A percentile compares a stretch with the other conserved stretches of the same genome.
Conservation (phyloP, 1,140 invertebrate species). For the Drosophila tani region DNA sequence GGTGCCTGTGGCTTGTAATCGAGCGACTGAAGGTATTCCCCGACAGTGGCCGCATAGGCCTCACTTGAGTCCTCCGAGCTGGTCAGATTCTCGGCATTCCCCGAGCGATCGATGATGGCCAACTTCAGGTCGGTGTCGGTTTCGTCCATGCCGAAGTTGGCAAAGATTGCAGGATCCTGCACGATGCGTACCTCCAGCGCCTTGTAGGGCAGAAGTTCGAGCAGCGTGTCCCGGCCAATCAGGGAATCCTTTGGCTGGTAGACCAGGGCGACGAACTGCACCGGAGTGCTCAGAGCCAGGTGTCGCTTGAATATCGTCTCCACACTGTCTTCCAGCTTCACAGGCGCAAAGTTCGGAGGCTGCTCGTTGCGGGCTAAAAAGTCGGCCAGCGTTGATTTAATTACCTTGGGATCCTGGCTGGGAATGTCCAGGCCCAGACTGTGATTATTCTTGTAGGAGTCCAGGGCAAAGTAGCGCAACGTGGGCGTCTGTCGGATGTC, state of each 20-base stretch:
- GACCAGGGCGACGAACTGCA: constrained; percentile 29
- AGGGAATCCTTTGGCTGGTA: constrained; percentile 38
- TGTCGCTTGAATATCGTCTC: background rate
- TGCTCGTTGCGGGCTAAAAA: constrained; percentile 26
- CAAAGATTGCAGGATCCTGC: constrained; percentile 1
- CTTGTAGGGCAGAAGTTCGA: constrained; percentile 18
- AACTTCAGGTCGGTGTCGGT: background rate
- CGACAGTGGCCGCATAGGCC: constrained; percentile 30
- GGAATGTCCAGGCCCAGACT: constrained; percentile 30
- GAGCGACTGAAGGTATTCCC: constrained; percentile 5
- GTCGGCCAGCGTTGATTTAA: constrained; percentile 16
- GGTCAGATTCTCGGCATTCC: background rate
- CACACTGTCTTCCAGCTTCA: background rate
- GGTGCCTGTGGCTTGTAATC: background rate
- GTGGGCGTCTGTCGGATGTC: constrained; percentile 94
- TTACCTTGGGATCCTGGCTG: constrained; percentile 13
- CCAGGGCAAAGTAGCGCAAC: constrained; percentile 90
- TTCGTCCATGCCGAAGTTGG: constrained; percentile 38
- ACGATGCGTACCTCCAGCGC: constrained; percentile 21
- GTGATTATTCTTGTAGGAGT: background rate
- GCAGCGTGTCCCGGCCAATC: constrained; percentile 52
- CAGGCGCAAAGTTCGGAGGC: constrained; percentile 29
- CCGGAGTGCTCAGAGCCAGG: too few relatives aligned
- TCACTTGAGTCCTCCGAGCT: background rate
- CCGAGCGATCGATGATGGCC: constrained; percentile 23